Evolutionary conservation across 2,797 vertebrate genomes (phyloP).

Genomic region (Lemur catta): DNA sequence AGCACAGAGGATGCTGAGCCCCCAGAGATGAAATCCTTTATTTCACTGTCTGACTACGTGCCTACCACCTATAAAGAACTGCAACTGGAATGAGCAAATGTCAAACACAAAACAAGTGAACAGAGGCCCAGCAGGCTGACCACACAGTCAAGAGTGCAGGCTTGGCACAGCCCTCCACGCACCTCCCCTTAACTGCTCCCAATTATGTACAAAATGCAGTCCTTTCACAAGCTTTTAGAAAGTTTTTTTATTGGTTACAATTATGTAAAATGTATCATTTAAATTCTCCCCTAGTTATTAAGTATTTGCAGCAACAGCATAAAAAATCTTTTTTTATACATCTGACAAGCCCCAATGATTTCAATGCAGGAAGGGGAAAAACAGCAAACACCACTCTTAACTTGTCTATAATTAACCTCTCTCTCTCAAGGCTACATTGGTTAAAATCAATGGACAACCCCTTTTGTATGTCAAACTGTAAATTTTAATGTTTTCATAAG

Average conservation of each 20-base stretch:
- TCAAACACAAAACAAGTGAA: not conserved
- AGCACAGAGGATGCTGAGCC: not conserved
- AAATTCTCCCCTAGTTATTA: slow-evolving; percentile 68
- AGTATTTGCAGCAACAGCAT: slow-evolving; percentile 76
- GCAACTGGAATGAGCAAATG: not conserved
- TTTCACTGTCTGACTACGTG: not conserved
- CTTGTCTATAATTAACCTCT: slow-evolving; percentile 53
- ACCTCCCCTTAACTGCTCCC: not conserved
- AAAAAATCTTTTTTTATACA: slow-evolving; percentile 15
- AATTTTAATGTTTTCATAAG: slow-evolving; percentile 87
- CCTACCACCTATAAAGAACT: not conserved
- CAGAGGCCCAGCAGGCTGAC: fast-evolving
- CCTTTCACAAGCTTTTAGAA: slow-evolving; percentile 71
- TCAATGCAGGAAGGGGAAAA: slow-evolving; percentile 48
- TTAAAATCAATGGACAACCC: slow-evolving; percentile 84
- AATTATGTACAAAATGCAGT: slow-evolving; percentile 75
- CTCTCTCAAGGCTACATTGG: slow-evolving; percentile 70
- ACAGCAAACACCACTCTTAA: slow-evolving; percentile 42
- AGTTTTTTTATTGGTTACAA: slow-evolving; percentile 83
- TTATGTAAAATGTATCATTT: slow-evolving; percentile 72
- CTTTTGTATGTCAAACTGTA: slow-evolving; percentile 81
- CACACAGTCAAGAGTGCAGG: not conserved
- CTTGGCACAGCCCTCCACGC: not conserved
- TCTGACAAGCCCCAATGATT: not conserved
- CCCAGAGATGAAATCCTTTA: not conserved